Base-by-base conservation (phyloP, 2,113 vertebrate species). In the Platanista minor region DNA sequence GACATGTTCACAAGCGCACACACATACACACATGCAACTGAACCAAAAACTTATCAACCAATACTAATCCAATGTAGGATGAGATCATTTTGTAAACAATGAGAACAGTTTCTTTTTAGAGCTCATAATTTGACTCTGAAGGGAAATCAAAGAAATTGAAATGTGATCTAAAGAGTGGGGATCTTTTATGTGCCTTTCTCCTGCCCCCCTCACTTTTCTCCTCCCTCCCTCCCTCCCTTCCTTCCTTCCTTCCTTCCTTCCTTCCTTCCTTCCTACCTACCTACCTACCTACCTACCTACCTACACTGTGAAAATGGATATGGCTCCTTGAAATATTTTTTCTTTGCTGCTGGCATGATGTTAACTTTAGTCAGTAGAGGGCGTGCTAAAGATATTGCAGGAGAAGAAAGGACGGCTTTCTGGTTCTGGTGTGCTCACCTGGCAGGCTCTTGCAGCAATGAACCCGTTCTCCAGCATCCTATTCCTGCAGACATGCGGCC, bases 231-330 rank as follows among this genome's bases (percentile, higher is more conserved):
- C 6, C 29, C 20, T 36, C 15, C 46, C 49, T 86, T 3, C 17
- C 2, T 6, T 5, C 3, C 17, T 67, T 31, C 18, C 31, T 25
- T 41, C 21, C 13, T 31, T 13, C 6, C 9, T 23, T 2, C 4
- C 33, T 0, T 39, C 5, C 18, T 75, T 5, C 11, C 4, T 46
- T 17, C 8, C 20, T 3, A 4, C 20, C 4, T 41, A 4, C 10
- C 20, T 3, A 17, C 12, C 46, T 86, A 3, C 8, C 4, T 9
- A 3, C 3, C 23, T 77, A 31, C 25, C 33, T 33, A 29, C 43
- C 29, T 31, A 5, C 39, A 12, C 54, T 75, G 15, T 25, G 23
- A 62, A 61, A 62, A 61, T 13, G 39, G 39, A 88, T 75, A 31
- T 25, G 41, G 12, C 20, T 46, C 5, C 31, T 43, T 67, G 20